Evolutionary conservation across 2,113 vertebrate species (phyloP), one percentile per base, ranked within the genome.

Genomic region (Pseudolaguvia tuberculata): DNA sequence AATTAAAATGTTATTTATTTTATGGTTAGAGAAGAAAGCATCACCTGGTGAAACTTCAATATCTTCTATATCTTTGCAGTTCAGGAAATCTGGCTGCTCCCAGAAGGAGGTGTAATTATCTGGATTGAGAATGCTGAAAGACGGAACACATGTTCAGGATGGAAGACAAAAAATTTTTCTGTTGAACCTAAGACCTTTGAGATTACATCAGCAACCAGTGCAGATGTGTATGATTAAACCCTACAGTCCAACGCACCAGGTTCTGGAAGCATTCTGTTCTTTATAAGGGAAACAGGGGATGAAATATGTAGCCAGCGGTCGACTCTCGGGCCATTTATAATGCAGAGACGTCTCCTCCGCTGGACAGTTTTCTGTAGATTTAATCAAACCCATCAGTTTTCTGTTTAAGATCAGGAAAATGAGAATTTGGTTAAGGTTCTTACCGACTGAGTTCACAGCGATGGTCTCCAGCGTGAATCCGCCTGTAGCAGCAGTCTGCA

Each of bases 321-420:
- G 59, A 66, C 82, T 93, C 77, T 88, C 80, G 5, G 91, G 89
- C 97, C 97, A 99, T 4, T 56, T 74, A 56, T 93, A 95, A 29
- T 90, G 91, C 1, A 85, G 70, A 27, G 90, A 90, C 0, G 82
- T 73, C 80, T 95, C 92, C 42, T 90, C 82, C 0, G 52, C 63
- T 0, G 58, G 78, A 86, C 97, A 99, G 63, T 88, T 83, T 63
- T 78, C 80, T 81, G 42, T 27, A 53, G 14, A 42, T 58, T n/a
- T 4, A 63, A 47, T 18, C 23, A 73, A 12, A 55, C 0, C 74
- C 6, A 55, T 9, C 1, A 3, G 23, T 27, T 42, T 42, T 42
- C 5, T 42, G 39, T 4, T 42, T 42, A 8, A 42, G 31, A 35
- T 35, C 31, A 35, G 6, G 3, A 35, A 42, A 42, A 35, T 4